These are phyloP conservation scores for Margaritifera margaritifera DNA, from an alignment of 2,888 invertebrate species.

Conservation along the genomic window DNA sequence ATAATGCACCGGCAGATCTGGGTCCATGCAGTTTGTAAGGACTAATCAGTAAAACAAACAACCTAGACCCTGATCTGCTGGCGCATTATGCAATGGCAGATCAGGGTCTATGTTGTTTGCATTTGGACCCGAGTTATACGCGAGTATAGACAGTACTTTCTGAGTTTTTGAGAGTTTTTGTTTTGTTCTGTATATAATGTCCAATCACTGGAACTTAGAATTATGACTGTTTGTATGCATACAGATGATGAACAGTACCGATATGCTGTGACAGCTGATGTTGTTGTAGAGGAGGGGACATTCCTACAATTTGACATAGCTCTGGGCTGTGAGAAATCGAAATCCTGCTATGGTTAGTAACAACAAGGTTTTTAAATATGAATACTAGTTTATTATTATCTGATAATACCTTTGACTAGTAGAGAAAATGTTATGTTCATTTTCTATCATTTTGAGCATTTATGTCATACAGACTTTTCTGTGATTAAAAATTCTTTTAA, in stretches of 20 bases:
- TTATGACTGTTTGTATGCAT: neutral
- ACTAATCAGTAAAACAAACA: too few relatives aligned
- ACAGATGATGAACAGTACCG: constrained; percentile 57
- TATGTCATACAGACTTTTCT: too few relatives aligned
- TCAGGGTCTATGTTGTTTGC: too few relatives aligned
- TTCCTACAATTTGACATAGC: constrained; percentile 71
- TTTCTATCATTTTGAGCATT: too few relatives aligned
- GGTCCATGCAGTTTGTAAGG: too few relatives aligned
- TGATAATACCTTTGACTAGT: neutral
- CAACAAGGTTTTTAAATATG: neutral
- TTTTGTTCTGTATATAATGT: neutral
- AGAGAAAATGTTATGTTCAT: neutral
- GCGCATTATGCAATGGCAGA: too few relatives aligned
- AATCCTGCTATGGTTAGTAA: constrained; percentile 66
- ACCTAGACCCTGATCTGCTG: too few relatives aligned
- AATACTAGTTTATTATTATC: neutral
- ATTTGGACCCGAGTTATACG: too few relatives aligned
- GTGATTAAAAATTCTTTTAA: too few relatives aligned
- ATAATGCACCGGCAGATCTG: too few relatives aligned
- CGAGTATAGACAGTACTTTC: too few relatives aligned
- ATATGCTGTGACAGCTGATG: constrained; percentile 73
- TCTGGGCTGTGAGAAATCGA: constrained; percentile 67
- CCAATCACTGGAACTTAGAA: neutral
- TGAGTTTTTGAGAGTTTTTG: neutral
- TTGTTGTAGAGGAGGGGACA: constrained; percentile 63